Evolutionary conservation across 23 tunicate species (phyloP).

Genomic region (Trididemnum nubilum): DNA sequence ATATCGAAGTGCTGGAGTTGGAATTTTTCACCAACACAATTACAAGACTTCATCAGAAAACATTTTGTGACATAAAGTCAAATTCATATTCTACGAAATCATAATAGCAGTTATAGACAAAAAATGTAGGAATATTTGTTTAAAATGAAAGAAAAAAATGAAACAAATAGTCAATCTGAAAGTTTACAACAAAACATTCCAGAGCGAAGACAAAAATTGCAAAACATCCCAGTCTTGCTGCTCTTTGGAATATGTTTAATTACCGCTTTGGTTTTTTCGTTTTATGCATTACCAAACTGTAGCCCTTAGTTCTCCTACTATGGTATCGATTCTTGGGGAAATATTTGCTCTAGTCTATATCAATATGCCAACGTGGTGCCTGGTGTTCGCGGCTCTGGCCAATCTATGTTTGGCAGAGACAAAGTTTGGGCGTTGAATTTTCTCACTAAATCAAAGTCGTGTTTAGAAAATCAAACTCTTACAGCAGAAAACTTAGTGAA

Average conservation of each 20-base stretch:
- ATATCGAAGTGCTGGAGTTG: too few species aligned
- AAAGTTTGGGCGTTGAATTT: constrained; percentile 46
- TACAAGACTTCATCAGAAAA: too few species aligned
- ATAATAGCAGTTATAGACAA: too few species aligned
- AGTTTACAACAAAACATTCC: too few species aligned
- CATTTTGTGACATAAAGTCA: too few species aligned
- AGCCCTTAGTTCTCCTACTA: constrained; percentile 25
- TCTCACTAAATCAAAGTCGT: background rate
- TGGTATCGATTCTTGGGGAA: constrained; percentile 85
- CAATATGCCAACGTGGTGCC: background rate
- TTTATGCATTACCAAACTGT: constrained; percentile 53
- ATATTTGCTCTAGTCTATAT: constrained; percentile 61
- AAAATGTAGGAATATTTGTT: too few species aligned
- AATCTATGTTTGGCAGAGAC: constrained; percentile 20
- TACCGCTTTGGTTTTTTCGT: constrained; percentile 5
- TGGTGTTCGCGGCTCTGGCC: constrained; percentile 48
- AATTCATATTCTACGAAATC: too few species aligned
- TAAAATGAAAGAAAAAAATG: too few species aligned
- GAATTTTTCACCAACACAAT: too few species aligned
- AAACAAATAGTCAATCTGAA: too few species aligned
- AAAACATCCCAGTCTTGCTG: background rate
- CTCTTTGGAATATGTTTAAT: background rate
- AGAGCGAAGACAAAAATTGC: background rate
- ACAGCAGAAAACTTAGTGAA: constrained; percentile 5
- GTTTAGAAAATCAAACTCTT: background rate